These are phyloP conservation scores for Spicauda simplicius DNA, from an alignment of 2,888 invertebrate genomes.

Conservation along the genomic window DNA sequence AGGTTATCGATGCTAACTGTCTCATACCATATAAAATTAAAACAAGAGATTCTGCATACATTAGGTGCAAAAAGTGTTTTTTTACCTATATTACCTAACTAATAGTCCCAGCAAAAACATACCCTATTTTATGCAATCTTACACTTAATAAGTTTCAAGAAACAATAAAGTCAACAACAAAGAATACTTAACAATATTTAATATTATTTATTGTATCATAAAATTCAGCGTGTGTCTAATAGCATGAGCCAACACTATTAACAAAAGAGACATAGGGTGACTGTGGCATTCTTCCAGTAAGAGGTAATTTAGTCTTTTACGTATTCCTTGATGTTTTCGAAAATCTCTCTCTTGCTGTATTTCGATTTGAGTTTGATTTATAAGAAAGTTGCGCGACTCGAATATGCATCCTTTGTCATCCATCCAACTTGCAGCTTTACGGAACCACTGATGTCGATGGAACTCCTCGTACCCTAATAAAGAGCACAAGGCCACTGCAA, in stretches of 20 bases:
- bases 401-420: slow-evolving; percentile 50
- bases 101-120: too few relatives aligned
- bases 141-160: too few relatives aligned
- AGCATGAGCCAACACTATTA: slow-evolving; percentile 46
- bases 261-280: slow-evolving; percentile 48
- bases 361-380: slow-evolving; percentile 41
- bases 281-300: slow-evolving; percentile 43
- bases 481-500: slow-evolving; percentile 47
- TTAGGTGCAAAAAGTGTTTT: too few relatives aligned
- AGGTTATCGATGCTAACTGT: too few relatives aligned
- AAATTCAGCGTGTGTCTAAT: slow-evolving; percentile 45
- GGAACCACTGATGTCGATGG: slow-evolving; percentile 47
- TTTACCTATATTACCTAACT: too few relatives aligned
- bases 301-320: slow-evolving; percentile 24
- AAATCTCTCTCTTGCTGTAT: slow-evolving; percentile 14
- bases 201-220: slow-evolving; percentile 15
- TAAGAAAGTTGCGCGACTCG: slow-evolving; percentile 47
- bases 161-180: too few relatives aligned
- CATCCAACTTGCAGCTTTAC: slow-evolving; percentile 52
- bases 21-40: too few relatives aligned
- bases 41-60: too few relatives aligned
- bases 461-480: slow-evolving; percentile 50
- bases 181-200: not conserved
- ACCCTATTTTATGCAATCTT: too few relatives aligned
- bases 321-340: not conserved